Evolutionary conservation across 2,797 vertebrate species (phyloP).

Genomic region (Pristis pectinata): DNA sequence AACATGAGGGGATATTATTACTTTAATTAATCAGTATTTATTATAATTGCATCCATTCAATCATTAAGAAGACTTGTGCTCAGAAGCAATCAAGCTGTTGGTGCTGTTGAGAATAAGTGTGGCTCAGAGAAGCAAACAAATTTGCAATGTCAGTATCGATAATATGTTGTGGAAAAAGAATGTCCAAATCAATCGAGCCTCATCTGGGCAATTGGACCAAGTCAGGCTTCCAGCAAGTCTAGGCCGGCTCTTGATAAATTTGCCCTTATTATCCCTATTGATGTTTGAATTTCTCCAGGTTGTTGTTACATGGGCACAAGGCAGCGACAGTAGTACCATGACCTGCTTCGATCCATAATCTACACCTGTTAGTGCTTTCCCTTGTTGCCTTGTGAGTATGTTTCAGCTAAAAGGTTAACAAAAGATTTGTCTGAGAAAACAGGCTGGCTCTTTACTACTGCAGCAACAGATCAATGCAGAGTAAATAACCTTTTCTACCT

Average conservation of each 20-base stretch:
- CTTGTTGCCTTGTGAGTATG: slow-evolving; percentile 86
- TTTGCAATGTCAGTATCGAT: slow-evolving; percentile 79
- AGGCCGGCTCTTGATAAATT: slow-evolving; percentile 74
- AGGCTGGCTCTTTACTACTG: slow-evolving; percentile 78
- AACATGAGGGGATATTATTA: slow-evolving; percentile 29
- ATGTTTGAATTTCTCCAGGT: slow-evolving; percentile 85
- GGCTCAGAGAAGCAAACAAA: slow-evolving; percentile 58
- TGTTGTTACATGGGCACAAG: slow-evolving; percentile 78
- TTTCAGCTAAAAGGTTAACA: slow-evolving; percentile 98
- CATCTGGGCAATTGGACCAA: slow-evolving; percentile 61
- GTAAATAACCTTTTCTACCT: slow-evolving; percentile 99
- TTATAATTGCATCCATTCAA: slow-evolving; percentile 36
- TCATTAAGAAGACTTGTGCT: slow-evolving; percentile 29
- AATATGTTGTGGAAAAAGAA: slow-evolving; percentile 75
- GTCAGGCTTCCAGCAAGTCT: slow-evolving; percentile 61
- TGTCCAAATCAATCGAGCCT: slow-evolving; percentile 77
- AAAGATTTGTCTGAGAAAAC: slow-evolving; percentile 76
- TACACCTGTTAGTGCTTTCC: slow-evolving; percentile 98
- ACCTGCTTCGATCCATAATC: slow-evolving; percentile 97
- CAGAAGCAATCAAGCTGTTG: slow-evolving; percentile 29
- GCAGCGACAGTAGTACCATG: slow-evolving; percentile 79
- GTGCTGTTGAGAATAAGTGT: slow-evolving; percentile 28
- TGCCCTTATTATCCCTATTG: slow-evolving; percentile 83
- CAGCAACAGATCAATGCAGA: slow-evolving; percentile 96
- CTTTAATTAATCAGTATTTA: slow-evolving; percentile 37